These are phyloP conservation scores for Scylla paramamosain DNA, from an alignment of 1,140 invertebrate genomes.

Conservation along the genomic window DNA sequence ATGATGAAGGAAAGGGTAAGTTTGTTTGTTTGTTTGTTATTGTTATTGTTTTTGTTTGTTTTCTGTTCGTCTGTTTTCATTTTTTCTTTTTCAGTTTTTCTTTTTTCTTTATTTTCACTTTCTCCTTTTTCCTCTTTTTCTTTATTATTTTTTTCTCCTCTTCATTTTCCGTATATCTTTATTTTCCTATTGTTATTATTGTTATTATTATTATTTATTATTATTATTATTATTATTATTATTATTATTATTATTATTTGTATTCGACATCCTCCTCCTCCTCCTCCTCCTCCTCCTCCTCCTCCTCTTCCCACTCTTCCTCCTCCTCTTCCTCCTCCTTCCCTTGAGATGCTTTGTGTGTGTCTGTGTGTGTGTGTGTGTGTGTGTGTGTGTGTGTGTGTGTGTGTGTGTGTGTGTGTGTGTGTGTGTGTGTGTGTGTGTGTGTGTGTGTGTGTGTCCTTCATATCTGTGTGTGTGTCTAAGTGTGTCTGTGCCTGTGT, in stretches of 20 bases:
- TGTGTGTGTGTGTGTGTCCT: not conserved
- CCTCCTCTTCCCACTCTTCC: no score
- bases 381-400: slow-evolving; percentile 33
- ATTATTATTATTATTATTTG: not conserved
- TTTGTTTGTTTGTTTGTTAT: no score
- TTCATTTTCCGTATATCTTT: not conserved
- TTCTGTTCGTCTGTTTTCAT: no score
- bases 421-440: slow-evolving; percentile 22
- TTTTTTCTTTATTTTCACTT: no score
- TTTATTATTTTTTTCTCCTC: not conserved
- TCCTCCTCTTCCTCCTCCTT: no score
- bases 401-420: slow-evolving; percentile 33
- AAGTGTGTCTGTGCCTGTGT: not conserved
- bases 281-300: no score
- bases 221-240: no score
- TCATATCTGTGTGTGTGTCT: not conserved
- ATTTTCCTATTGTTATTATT: not conserved
- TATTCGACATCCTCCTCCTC: no score
- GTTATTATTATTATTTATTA: not conserved
- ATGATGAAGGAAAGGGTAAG: no score
- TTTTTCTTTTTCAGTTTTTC: no score
- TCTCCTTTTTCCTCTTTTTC: no score
- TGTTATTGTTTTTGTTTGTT: no score
- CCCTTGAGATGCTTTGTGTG: not conserved
- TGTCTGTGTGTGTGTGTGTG: slow-evolving; percentile 26